Base-by-base conservation (phyloP, 1,140 invertebrate species). In the Camponotus floridanus region DNA sequence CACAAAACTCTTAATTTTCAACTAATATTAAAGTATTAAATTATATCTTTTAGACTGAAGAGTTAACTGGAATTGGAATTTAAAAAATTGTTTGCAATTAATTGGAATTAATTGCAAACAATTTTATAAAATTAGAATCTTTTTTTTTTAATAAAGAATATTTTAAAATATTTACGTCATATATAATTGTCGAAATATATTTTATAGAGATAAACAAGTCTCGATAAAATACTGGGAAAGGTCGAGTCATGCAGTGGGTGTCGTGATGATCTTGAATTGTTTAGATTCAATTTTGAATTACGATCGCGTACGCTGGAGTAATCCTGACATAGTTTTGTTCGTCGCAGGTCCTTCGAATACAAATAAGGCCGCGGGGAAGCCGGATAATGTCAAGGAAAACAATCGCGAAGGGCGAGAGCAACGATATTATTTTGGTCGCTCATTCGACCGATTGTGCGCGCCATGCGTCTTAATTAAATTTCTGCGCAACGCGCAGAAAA, bases 281-380 rank as follows among this genome's bases (percentile, higher is more conserved):
- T 73, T 61, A 74, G 45, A 83, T 83, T 83, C 55, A 45, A 73
- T 13, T 62, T 74, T 18, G 39, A 74, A 48, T 80, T 70, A 42
- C 48, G n/a, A 18, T 33, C 0, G 33, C 13, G 13, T 61, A 73
- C 21, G 13, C 4, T 13, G 3, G 55, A 55, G 15, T 59, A 42
- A 39, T 68, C 36, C 64, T 80, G 36, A 68, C 64, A 61, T 61
- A 74, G 39, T 74, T 83, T 73, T 64, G 18, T 62, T 83, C 65
- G 33, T 71, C 67, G 36, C n/a, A 59, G 45, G 26, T 48, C 73
- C 88, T 90, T 84, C 61, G 73, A 86, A 81, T 79, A 78, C 36
- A 71, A 74, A 89, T 64, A 76, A 74, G 57, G 62, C 31, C 21
- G 26, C 26, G 26, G 21, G 4, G 39, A 81, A 45, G 61, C 78